A percentile compares a stretch with the other conserved stretches of the same genome.
Conservation (phyloP, 2,113 vertebrate species). For the Calyptommatus sinebrachiatus region DNA sequence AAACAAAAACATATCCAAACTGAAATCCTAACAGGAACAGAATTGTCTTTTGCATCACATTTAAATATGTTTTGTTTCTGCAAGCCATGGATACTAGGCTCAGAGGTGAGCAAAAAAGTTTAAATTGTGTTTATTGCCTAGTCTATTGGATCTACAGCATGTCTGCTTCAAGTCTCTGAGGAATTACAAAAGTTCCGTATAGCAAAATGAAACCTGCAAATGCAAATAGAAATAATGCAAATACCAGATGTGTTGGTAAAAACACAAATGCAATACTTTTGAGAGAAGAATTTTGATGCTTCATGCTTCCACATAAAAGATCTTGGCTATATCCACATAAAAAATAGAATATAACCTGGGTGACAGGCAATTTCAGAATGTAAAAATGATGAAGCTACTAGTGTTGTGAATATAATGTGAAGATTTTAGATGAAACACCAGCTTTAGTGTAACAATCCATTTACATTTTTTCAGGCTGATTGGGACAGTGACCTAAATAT, state of each 20-base stretch:
- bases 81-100: neutral
- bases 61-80: slow-evolving; percentile 22
- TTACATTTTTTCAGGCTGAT: too few relatives aligned
- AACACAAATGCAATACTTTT: neutral
- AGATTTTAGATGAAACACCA: neutral
- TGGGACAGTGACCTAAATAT: too few relatives aligned
- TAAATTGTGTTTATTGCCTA: slow-evolving; percentile 44
- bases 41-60: neutral
- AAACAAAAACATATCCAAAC: too few relatives aligned
- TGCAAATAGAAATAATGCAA: slow-evolving; percentile 41
- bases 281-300: neutral
- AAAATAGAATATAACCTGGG: neutral
- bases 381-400: neutral
- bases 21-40: slow-evolving; percentile 7
- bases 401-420: neutral
- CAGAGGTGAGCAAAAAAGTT: slow-evolving; percentile 24
- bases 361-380: neutral
- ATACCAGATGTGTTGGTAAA: neutral
- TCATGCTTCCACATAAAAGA: neutral
- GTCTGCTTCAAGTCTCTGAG: slow-evolving; percentile 44
- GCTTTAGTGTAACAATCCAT: too few relatives aligned
- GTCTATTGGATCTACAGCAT: slow-evolving; percentile 45
- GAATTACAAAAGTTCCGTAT: slow-evolving; percentile 47
- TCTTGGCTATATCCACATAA: neutral
- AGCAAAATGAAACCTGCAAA: slow-evolving; percentile 28